Percentiles rank a stretch among this genome's conserved stretches.
Evolutionary conservation across 2,888 invertebrate species (phyloP).

Genomic region (Lasioglossum malachurum): DNA sequence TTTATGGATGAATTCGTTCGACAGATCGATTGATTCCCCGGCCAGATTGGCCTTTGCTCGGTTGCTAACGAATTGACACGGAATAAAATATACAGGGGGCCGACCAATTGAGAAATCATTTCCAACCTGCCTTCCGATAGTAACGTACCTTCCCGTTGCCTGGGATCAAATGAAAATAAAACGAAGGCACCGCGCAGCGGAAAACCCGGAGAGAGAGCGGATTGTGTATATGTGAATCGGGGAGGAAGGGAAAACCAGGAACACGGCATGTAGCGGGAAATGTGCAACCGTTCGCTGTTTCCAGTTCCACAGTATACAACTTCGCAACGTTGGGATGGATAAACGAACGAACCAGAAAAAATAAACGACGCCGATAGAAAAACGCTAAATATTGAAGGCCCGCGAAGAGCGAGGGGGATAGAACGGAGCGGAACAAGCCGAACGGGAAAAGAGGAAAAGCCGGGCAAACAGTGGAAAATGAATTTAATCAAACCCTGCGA

Average conservation of each 20-base stretch:
- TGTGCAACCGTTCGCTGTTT: slow-evolving; percentile 74
- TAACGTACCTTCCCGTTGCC: slow-evolving; percentile 63
- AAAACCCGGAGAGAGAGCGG: slow-evolving; percentile 43
- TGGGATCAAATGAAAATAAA: slow-evolving; percentile 74
- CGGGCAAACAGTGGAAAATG: slow-evolving; percentile 80
- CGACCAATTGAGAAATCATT: slow-evolving; percentile 77
- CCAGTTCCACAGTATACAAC: slow-evolving; percentile 74
- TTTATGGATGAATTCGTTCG: slow-evolving; percentile 25
- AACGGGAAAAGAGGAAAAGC: slow-evolving; percentile 56
- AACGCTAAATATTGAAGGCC: slow-evolving; percentile 77
- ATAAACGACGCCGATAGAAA: slow-evolving; percentile 68
- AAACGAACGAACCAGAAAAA: slow-evolving; percentile 65
- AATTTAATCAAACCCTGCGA: slow-evolving; percentile 84
- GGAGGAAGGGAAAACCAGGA: slow-evolving; percentile 38
- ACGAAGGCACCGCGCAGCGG: slow-evolving; percentile 63
- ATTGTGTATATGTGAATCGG: background rate
- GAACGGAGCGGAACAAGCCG: background rate
- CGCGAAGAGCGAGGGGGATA: slow-evolving; percentile 34
- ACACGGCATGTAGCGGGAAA: slow-evolving; percentile 65
- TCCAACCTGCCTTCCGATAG: slow-evolving; percentile 62
- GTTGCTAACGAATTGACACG: slow-evolving; percentile 73
- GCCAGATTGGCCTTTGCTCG: slow-evolving; percentile 46
- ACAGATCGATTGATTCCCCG: slow-evolving; percentile 46
- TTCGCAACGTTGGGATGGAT: slow-evolving; percentile 67
- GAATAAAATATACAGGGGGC: slow-evolving; percentile 73